Conservation (phyloP, 2,113 vertebrate species). For the Brachyhypopomus occidentalis region DNA sequence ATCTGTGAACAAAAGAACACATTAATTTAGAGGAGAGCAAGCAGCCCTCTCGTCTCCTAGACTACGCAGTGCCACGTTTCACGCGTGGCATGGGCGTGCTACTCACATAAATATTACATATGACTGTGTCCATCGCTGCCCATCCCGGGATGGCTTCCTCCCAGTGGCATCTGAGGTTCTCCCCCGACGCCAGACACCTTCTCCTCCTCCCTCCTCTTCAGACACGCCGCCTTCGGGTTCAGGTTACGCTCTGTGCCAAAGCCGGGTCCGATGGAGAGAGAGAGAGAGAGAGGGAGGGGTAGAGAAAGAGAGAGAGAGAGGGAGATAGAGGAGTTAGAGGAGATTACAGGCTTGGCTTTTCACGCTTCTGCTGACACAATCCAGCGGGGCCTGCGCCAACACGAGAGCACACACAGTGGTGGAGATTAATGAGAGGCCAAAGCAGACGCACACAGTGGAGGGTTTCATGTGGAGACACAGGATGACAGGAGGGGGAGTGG, state of each 20-base stretch:
- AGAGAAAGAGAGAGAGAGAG: neutral
- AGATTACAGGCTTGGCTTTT: neutral
- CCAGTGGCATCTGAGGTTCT: conserved; percentile 90
- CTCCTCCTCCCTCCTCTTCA: conserved; percentile 96
- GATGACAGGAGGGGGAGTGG: neutral
- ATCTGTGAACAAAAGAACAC: conserved; percentile 56
- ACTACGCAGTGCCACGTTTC: neutral
- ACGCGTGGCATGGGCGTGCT: neutral
- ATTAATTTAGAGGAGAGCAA: neutral
- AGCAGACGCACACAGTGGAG: neutral
- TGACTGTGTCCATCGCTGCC: conserved; percentile 88
- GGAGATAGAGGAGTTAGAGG: neutral
- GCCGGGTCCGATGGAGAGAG: too few species aligned
- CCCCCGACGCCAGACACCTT: conserved; percentile 87
- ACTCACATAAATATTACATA: conserved; percentile 80
- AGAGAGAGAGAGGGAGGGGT: too few species aligned
- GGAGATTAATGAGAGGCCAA: neutral
- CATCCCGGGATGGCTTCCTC: conserved; percentile 84
- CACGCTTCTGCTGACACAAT: neutral
- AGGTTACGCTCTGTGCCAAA: conserved; percentile 86
- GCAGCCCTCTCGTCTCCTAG: too few species aligned
- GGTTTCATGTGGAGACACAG: neutral
- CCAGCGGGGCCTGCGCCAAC: neutral
- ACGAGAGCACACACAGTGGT: neutral
- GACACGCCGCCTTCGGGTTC: conserved; percentile 96